These are phyloP conservation scores for Merops nubicus DNA, from an alignment of 2,113 vertebrate species.

Conservation along the genomic window DNA sequence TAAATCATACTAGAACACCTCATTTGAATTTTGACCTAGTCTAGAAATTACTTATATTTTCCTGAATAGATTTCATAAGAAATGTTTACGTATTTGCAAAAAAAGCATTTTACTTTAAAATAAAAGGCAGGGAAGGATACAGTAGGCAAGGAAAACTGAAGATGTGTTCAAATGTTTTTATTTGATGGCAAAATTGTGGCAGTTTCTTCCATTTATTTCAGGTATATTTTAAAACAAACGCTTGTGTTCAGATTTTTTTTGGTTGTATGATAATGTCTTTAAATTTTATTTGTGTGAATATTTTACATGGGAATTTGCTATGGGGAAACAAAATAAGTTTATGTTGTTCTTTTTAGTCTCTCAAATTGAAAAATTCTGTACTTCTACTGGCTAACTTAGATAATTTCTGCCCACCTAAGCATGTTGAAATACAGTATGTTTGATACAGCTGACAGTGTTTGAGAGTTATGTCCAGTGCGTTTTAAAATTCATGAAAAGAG, in stretches of 20 bases:
- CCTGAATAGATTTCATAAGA: not conserved
- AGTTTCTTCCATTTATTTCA: not conserved
- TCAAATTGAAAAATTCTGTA: not conserved
- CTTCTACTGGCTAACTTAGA: not conserved
- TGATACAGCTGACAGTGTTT: not conserved
- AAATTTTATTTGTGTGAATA: not conserved
- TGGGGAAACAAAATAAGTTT: not conserved
- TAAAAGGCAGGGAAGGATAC: accelerated
- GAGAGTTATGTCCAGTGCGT: not conserved
- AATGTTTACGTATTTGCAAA: not conserved
- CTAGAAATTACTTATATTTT: not conserved
- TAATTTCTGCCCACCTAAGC: not conserved
- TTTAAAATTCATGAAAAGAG: not conserved
- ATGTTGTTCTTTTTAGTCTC: not conserved
- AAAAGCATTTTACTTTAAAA: not conserved
- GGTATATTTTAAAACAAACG: not conserved
- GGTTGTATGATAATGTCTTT: not conserved
- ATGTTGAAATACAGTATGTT: not conserved
- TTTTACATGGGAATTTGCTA: not conserved
- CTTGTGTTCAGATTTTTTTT: not conserved
- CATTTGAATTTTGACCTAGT: not conserved
- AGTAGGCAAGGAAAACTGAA: not conserved
- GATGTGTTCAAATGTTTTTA: not conserved
- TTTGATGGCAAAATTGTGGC: not conserved
- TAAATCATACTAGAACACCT: not conserved